Evolutionary conservation across 2,797 vertebrate species (phyloP).

Genomic region (Neosalanx taihuensis): DNA sequence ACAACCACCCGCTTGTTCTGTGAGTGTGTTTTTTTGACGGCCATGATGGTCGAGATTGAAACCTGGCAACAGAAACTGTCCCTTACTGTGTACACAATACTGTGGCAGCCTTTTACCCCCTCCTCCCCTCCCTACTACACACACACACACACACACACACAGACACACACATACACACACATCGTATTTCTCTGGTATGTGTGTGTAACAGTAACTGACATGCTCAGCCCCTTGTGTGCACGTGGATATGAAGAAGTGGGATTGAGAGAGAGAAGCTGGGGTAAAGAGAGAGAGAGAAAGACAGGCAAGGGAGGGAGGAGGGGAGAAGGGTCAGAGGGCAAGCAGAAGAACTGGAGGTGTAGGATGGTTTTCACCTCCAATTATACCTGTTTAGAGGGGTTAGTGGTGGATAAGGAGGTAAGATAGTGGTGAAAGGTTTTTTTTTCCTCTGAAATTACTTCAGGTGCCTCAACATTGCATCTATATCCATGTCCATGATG

Average conservation of each 20-base stretch:
- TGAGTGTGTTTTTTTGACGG: slow-evolving; percentile 25
- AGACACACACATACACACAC: not conserved
- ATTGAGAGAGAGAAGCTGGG: not conserved
- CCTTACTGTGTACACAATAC: slow-evolving; percentile 38
- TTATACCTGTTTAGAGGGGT: not conserved
- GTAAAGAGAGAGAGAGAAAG: slow-evolving; percentile 21
- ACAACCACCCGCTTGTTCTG: slow-evolving; percentile 54
- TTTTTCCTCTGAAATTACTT: not conserved
- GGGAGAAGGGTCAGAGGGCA: not conserved
- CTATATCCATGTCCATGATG: not conserved
- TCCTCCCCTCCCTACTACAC: too few relatives aligned
- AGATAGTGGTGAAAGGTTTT: not conserved
- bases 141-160: too few relatives aligned
- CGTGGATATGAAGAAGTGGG: not conserved
- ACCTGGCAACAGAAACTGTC: slow-evolving; percentile 47
- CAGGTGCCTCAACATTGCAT: not conserved
- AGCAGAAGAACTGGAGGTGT: not conserved
- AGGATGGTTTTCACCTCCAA: not conserved
- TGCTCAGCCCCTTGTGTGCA: slow-evolving; percentile 12
- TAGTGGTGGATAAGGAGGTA: not conserved
- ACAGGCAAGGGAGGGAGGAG: slow-evolving; percentile 14
- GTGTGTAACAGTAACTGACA: slow-evolving; percentile 6
- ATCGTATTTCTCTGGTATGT: slow-evolving; percentile 3
- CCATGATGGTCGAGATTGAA: slow-evolving; percentile 55
- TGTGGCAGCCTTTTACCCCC: not conserved